phyloP scores from a whole-genome alignment of 2,113 vertebrate species.

The Archocentrus centrarchus region DNA sequence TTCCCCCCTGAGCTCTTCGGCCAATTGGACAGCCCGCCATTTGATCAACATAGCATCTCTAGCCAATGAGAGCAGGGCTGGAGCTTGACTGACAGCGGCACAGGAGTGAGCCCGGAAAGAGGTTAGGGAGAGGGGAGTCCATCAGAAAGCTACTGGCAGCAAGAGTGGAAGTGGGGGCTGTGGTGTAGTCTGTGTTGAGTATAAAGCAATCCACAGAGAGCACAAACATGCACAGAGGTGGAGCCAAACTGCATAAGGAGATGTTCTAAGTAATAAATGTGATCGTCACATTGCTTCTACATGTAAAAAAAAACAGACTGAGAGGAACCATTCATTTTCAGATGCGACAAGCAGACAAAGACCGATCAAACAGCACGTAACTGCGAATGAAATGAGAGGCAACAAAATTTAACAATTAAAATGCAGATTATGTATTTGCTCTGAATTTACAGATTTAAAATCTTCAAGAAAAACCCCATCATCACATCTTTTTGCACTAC shows the following conservation, averaged over 20 bases:
- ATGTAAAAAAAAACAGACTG: not conserved
- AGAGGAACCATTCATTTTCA: not conserved
- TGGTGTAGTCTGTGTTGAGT: conserved; percentile 38
- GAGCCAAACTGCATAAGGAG: conserved; percentile 28
- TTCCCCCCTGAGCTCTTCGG: conserved; percentile 63
- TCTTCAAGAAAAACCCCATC: not conserved
- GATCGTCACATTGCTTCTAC: not conserved
- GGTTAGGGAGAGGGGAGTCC: conserved; percentile 71
- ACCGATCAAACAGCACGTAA: not conserved
- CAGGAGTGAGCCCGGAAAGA: conserved; percentile 57
- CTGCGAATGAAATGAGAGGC: not conserved
- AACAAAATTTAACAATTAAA: not conserved
- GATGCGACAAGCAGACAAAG: not conserved
- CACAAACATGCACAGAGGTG: conserved; percentile 28
- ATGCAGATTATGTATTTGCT: not conserved
- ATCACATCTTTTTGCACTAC: not conserved
- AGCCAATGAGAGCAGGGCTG: conserved; percentile 68
- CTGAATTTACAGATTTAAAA: not conserved
- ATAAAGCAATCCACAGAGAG: conserved; percentile 42
- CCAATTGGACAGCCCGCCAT: conserved; percentile 72
- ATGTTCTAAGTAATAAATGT: conserved; percentile 9
- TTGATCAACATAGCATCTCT: conserved; percentile 71
- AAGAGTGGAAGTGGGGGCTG: conserved; percentile 53
- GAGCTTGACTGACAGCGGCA: conserved; percentile 64
- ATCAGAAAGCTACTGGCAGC: conserved; percentile 77